These are phyloP conservation scores for Hyalella azteca DNA, from an alignment of 2,888 invertebrate species.

Conservation along the genomic window DNA sequence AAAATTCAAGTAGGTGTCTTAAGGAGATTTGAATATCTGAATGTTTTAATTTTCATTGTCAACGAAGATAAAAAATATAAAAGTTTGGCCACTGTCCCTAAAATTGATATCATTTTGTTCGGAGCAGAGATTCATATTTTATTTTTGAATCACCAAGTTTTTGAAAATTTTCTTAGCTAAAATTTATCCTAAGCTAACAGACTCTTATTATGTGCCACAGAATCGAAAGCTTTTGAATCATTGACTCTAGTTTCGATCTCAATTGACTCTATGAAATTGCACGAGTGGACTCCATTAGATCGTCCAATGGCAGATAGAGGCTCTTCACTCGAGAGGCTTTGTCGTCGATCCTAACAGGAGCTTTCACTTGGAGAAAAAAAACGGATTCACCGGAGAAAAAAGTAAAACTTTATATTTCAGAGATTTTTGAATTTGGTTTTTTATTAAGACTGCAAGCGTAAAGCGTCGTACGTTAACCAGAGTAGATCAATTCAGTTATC, in stretches of 20 bases:
- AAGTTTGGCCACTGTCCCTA: not conserved
- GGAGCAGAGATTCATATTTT: not conserved
- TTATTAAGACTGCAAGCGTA: no score
- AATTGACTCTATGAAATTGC: conserved; percentile 5
- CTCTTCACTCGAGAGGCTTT: conserved; percentile 5
- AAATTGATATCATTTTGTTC: not conserved
- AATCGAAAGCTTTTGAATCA: conserved; percentile 15
- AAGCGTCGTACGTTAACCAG: no score
- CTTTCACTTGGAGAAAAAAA: no score
- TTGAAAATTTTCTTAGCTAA: no score
- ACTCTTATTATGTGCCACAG: not conserved
- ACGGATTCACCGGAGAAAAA: no score
- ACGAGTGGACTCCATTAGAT: conserved; percentile 23
- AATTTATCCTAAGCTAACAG: no score
- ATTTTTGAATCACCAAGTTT: conserved; percentile 13
- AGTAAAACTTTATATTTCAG: no score
- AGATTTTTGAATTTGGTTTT: no score
- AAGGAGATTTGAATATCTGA: not conserved
- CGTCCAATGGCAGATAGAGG: conserved; percentile 20
- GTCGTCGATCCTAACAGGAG: no score
- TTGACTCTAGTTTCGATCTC: not conserved
- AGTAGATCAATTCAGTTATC: no score
- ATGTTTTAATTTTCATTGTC: not conserved
- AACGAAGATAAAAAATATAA: not conserved
- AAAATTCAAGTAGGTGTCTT: not conserved